Evolutionary conservation across 1,140 invertebrate species (phyloP).

Genomic region (Gonioctena quinquepunctata): DNA sequence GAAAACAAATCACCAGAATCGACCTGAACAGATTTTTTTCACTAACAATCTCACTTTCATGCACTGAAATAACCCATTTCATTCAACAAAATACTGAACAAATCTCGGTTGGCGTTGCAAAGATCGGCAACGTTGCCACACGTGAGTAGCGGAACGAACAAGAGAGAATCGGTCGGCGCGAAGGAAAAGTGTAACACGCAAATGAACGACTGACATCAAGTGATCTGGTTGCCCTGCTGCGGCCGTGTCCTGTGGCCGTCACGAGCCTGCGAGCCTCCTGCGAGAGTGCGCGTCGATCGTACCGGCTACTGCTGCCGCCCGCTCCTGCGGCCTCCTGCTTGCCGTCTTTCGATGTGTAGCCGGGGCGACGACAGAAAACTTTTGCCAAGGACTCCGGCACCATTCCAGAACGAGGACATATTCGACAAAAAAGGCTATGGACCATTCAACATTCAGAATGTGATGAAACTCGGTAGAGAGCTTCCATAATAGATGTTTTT

Average conservation of each 20-base stretch:
- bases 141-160: not conserved
- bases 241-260: not conserved
- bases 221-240: not conserved
- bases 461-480: too few relatives aligned
- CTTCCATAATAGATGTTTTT: too few relatives aligned
- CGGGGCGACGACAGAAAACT: too few relatives aligned
- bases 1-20: not conserved
- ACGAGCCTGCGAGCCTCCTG: not conserved
- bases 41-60: not conserved
- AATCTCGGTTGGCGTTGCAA: not conserved
- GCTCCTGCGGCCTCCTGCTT: too few relatives aligned
- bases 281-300: not conserved
- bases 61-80: not conserved
- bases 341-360: too few relatives aligned
- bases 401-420: too few relatives aligned
- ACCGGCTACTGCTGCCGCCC: not conserved
- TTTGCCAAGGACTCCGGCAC: too few relatives aligned
- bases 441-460: too few relatives aligned
- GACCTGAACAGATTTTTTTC: not conserved
- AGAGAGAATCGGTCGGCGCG: not conserved
- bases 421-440: too few relatives aligned
- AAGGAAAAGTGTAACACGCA: not conserved
- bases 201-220: not conserved
- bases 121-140: not conserved
- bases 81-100: not conserved